Evolutionary conservation across 1,140 invertebrate species (phyloP).

Genomic region (Archivesica marissinica): DNA sequence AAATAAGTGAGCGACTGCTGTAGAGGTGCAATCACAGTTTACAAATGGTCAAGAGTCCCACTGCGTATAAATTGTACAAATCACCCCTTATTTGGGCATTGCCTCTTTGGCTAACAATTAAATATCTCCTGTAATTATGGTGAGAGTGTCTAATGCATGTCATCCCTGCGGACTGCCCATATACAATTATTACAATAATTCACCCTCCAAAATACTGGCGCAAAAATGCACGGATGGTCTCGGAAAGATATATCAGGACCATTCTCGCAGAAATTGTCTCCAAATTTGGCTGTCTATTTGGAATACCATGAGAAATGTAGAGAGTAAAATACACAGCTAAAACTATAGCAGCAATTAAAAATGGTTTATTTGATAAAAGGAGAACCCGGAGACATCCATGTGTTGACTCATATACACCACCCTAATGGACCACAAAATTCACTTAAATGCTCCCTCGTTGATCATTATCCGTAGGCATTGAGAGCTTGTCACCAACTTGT

Average conservation of each 20-base stretch:
- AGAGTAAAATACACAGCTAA: background rate
- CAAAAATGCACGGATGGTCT: background rate
- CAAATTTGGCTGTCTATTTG: no score
- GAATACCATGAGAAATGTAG: background rate
- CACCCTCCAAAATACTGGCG: background rate
- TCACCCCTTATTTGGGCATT: constrained; percentile 22
- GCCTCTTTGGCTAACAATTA: constrained; percentile 29
- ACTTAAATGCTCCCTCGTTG: constrained; percentile 24
- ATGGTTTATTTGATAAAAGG: constrained; percentile 33
- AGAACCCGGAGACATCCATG: background rate
- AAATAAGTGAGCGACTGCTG: constrained; percentile 10
- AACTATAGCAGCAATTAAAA: constrained; percentile 39
- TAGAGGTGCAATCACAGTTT: background rate
- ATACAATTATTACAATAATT: constrained; percentile 39
- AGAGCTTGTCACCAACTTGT: constrained; percentile 36
- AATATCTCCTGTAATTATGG: constrained; percentile 33
- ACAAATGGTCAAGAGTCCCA: constrained; percentile 21
- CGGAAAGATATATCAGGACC: background rate
- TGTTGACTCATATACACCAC: constrained; percentile 21
- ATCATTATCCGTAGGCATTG: background rate
- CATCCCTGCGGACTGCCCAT: background rate
- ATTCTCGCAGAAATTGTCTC: background rate
- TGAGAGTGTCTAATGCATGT: constrained; percentile 2
- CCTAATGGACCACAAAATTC: constrained; percentile 43
- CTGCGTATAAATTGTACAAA: constrained; percentile 48